Evolutionary conservation across 2,888 invertebrate species (phyloP).

Genomic region (Caenorhabditis becei): DNA sequence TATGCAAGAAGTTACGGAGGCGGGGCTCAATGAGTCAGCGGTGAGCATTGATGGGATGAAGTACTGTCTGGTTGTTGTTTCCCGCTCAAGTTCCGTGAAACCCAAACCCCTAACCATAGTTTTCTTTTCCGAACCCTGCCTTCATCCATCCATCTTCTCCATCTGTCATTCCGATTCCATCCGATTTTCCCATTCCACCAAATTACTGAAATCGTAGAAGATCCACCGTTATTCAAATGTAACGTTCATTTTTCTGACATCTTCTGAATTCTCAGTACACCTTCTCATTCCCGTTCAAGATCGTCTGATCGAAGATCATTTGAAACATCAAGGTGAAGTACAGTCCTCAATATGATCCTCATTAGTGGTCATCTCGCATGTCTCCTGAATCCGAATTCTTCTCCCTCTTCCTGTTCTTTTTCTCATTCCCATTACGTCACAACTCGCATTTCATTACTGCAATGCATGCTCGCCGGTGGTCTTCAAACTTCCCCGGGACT

Average conservation of each 20-base stretch:
- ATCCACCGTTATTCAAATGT: background rate
- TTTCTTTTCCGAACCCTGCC: no score
- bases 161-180: no score
- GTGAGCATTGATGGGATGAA: no score
- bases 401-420: background rate
- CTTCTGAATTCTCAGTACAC: no score
- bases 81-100: no score
- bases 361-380: background rate
- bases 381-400: background rate
- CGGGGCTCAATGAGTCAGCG: no score
- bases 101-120: no score
- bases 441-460: slow-evolving; percentile 2
- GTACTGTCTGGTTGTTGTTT: no score
- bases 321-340: no score
- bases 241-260: background rate
- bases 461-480: background rate
- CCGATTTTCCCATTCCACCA: background rate
- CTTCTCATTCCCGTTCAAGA: no score
- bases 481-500: background rate
- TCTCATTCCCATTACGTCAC: background rate
- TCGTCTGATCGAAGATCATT: no score
- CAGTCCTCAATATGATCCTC: background rate
- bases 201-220: background rate
- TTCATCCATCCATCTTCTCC: no score
- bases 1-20: background rate